Percentiles rank a stretch among this genome's conserved stretches.
phyloP scores from a whole-genome alignment of 2,797 vertebrate genomes.

The Fistularia commersonii region DNA sequence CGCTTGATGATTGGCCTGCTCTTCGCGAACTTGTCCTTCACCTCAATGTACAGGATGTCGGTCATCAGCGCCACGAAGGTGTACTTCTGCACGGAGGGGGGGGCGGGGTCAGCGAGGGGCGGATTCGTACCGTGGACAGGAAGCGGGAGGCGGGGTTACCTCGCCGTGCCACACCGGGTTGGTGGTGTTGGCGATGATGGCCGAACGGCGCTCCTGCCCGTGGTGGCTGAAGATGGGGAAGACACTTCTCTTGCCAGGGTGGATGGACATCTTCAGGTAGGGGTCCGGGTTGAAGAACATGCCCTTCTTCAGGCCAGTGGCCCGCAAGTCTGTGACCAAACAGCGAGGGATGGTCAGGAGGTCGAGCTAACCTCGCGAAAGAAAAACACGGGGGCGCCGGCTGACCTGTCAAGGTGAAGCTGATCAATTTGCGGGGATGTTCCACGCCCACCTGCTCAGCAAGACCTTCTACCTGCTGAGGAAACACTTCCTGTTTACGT shows the following conservation, averaged over 20 bases:
- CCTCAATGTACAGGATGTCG: slow-evolving; percentile 97
- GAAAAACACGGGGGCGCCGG: neutral
- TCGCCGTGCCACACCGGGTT: slow-evolving; percentile 96
- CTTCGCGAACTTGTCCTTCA: slow-evolving; percentile 99
- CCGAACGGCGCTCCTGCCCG: slow-evolving; percentile 91
- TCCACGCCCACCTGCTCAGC: slow-evolving; percentile 84
- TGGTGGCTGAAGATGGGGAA: slow-evolving; percentile 95
- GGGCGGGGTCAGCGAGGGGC: neutral
- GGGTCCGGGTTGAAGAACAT: slow-evolving; percentile 99
- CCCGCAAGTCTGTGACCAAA: slow-evolving; percentile 82
- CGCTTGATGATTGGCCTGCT: slow-evolving; percentile 98
- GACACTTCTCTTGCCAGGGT: slow-evolving; percentile 93
- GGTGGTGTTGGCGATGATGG: slow-evolving; percentile 95
- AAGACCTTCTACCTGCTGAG: slow-evolving; percentile 82
- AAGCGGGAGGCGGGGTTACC: too few species aligned
- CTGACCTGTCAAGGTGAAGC: slow-evolving; percentile 92
- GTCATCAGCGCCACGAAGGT: slow-evolving; percentile 96
- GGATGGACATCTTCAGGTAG: slow-evolving; percentile 98
- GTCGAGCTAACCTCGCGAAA: neutral
- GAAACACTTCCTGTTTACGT: neutral
- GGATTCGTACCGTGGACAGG: neutral
- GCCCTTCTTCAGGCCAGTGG: slow-evolving; percentile 93
- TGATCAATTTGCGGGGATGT: slow-evolving; percentile 88
- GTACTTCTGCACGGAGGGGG: slow-evolving; percentile 94
- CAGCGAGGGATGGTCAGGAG: too few species aligned